Base-by-base conservation (phyloP, 2,797 vertebrate species). In the Enteromius thamalakanensis region DNA sequence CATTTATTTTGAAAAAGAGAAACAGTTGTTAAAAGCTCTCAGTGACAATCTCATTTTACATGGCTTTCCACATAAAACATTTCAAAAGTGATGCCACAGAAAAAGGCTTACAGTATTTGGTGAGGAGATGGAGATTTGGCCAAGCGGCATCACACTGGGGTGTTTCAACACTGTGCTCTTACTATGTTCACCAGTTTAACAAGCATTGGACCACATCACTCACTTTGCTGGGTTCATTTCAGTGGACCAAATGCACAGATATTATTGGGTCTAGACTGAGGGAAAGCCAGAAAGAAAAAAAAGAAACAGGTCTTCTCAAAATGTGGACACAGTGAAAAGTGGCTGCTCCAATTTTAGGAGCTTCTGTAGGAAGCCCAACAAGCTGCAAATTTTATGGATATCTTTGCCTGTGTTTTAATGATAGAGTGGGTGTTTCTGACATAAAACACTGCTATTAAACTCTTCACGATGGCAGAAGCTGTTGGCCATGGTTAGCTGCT, bases 1-100 rank as follows among this genome's bases (percentile, higher is more conserved):
- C 79, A 74, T 87, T 88, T 89, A 90, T 89, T 89, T 90, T 79
- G 85, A 88, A 89, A 89, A 88, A 85, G 82, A 87, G 80, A 79
- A 82, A 84, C 40, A 69, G 75, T 81, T 86, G 81, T 86, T 82
- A 80, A 86, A 82, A 32, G 23, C 55, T 79, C 19, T 80, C 49
- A 49, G 60, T 84, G 83, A 84, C 78, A n/a, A 64, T 87, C 83
- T 91, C 82, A 64, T 85, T 86, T 89, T 87, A 87, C 87, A 82
- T 45, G 65, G 79, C 64, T 88, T 87, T 87, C 88, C 88, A 89
- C 85, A 90, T 88, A 81, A 89, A 88, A 87, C 45, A 64, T 68
- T 81, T 69, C 65, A 84, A 71, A 82, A 67, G 58, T 45, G 70
- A 82, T 87, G 85, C 77, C 81, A 78, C 78, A 65, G 47, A 55